Evolutionary conservation across 1,140 invertebrate genomes (phyloP), one percentile per base, ranked within the genome.

Genomic region (Drosophila pseudoobscura): DNA sequence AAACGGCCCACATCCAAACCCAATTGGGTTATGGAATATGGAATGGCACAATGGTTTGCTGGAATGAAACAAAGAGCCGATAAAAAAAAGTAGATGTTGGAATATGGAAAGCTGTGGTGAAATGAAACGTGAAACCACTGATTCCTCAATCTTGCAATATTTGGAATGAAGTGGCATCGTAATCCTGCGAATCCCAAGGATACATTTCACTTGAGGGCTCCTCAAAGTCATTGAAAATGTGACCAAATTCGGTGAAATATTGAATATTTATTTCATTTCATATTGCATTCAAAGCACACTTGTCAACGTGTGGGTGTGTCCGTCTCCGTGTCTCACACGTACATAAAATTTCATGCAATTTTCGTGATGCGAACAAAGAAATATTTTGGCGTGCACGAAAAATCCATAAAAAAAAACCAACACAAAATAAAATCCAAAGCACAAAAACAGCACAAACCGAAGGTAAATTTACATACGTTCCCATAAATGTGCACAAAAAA

Each of bases 321-420:
- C 11, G 7, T 35, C 1, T 39, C 3, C 13, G 35, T 13, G 8
- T 35, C 6, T 35, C 52, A 20, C 54, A 43, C 35, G 15, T 56
- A 29, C n/a, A 71, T 80, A 65, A 56, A 70, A 75, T 75, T 80
- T 80, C 65, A 63, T 80, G 78, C 55, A 83, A 70, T 83, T 78
- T 83, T 83, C 71, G 79, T 83, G 75, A 66, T 68, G 47, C 50
- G 71, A 83, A 83, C 79, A 83, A 83, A 83, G 79, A 83, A 83
- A 83, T 83, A 83, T 83, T 83, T 83, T 78, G 61, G 71, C 70
- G 65, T 83, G 80, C 79, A 66, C 65, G 65, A 83, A 83, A 70
- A 83, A 83, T 66, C 70, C 70, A 83, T 78, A 78, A 83, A 83
- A 83, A 39, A 17, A 17, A 17, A 17, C 0, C 17, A 17, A 39